phyloP scores from a whole-genome alignment of 2,113 vertebrate species.

The Megatriorchis doriae region DNA sequence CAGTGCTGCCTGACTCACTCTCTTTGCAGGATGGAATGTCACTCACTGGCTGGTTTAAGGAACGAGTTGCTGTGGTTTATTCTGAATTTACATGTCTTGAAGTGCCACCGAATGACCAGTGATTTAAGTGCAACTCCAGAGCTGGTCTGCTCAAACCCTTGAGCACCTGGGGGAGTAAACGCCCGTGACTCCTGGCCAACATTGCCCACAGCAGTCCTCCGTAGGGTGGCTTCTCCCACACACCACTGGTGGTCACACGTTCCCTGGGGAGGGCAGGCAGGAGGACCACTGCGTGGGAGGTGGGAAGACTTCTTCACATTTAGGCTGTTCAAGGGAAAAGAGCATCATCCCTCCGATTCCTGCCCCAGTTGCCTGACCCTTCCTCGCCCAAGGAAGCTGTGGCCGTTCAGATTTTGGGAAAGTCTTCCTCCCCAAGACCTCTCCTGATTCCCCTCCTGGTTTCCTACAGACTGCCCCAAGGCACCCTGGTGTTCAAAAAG shows the following conservation, averaged over 20 bases:
- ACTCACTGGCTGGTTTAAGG: neutral
- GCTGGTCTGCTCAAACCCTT: neutral
- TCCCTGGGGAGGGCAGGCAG: neutral
- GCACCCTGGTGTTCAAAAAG: neutral
- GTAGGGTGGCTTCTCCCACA: neutral
- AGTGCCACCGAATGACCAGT: neutral
- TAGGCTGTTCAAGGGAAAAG: neutral
- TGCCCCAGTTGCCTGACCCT: neutral
- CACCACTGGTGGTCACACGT: fast-evolving
- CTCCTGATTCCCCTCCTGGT: neutral
- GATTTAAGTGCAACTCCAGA: neutral
- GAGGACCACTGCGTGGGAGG: neutral
- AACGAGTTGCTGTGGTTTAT: neutral
- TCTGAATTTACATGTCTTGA: neutral
- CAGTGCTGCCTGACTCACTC: neutral
- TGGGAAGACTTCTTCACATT: neutral
- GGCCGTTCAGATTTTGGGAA: neutral
- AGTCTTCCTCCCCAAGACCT: neutral
- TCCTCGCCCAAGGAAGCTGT: neutral
- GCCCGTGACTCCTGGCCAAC: neutral
- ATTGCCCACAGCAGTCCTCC: neutral
- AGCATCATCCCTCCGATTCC: neutral
- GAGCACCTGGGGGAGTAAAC: neutral
- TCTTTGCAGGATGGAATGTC: neutral
- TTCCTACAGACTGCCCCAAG: neutral